A percentile compares a stretch with the other conserved stretches of the same genome.
Evolutionary conservation across 1,140 invertebrate genomes (phyloP).

Genomic region (Anagrus nilaparvatae): DNA sequence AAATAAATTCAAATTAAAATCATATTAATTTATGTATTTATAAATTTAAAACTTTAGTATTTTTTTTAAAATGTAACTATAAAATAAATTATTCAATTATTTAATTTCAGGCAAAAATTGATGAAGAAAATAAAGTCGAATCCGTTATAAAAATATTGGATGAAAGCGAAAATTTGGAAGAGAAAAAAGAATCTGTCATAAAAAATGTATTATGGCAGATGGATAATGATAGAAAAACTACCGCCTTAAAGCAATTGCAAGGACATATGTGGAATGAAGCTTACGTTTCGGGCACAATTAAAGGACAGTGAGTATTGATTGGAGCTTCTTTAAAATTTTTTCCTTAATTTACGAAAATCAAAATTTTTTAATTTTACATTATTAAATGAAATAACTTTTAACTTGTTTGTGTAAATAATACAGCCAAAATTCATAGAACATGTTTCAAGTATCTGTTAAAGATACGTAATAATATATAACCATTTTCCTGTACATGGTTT

Average conservation of each 20-base stretch:
- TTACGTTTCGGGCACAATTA: constrained; percentile 64
- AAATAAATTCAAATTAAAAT: not conserved
- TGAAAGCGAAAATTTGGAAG: constrained; percentile 43
- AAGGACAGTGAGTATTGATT: constrained; percentile 72
- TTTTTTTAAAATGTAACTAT: not conserved
- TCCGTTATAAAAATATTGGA: constrained; percentile 45
- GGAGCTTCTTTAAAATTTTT: too few species aligned
- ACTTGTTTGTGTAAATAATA: too few species aligned
- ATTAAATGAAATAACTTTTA: too few species aligned
- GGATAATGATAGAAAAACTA: constrained; percentile 68
- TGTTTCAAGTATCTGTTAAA: too few species aligned
- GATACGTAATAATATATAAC: too few species aligned
- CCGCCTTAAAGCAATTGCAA: constrained; percentile 75
- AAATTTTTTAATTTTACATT: too few species aligned
- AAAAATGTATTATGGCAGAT: constrained; percentile 71
- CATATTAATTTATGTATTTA: not conserved
- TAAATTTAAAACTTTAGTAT: not conserved
- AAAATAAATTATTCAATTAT: not conserved
- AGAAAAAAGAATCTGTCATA: constrained; percentile 48
- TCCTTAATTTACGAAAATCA: too few species aligned
- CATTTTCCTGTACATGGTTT: too few species aligned
- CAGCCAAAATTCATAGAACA: too few species aligned
- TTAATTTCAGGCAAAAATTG: constrained; percentile 41
- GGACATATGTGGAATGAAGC: constrained; percentile 81
- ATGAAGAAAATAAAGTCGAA: constrained; percentile 46